Percentiles rank a stretch among this genome's conserved stretches.
These are phyloP conservation scores for Drosophila athabasca DNA, from an alignment of 1,140 invertebrate species.

Conservation along the genomic window DNA sequence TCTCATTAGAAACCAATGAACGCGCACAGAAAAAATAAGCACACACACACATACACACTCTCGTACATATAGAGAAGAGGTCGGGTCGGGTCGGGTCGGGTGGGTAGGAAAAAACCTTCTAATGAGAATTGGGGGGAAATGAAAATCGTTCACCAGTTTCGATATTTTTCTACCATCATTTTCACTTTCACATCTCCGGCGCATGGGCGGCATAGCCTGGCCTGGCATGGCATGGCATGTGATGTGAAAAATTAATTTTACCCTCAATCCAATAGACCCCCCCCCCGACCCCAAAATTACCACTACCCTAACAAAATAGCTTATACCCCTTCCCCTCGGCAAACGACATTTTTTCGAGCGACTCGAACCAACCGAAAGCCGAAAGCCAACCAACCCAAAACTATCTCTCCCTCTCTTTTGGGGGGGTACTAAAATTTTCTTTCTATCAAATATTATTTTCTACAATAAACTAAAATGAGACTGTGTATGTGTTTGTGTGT, in stretches of 20 bases:
- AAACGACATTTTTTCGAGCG: slow-evolving; percentile 23
- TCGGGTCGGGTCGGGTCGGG: neutral
- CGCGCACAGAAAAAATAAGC: slow-evolving; percentile 53
- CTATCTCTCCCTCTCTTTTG: slow-evolving; percentile 61
- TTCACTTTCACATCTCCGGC: slow-evolving; percentile 66
- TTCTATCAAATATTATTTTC: slow-evolving; percentile 81
- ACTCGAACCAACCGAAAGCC: slow-evolving; percentile 33
- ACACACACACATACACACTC: slow-evolving; percentile 16
- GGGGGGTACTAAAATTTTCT: slow-evolving; percentile 57
- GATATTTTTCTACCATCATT: slow-evolving; percentile 52
- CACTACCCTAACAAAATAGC: neutral
- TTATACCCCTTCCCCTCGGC: neutral
- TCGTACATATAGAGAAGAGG: neutral
- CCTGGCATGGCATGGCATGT: slow-evolving; percentile 2
- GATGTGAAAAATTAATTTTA: slow-evolving; percentile 73
- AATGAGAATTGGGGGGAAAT: slow-evolving; percentile 17
- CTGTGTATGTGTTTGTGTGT: slow-evolving; percentile 36
- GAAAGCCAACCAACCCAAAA: slow-evolving; percentile 44
- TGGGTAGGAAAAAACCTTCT: neutral
- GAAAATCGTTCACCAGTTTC: slow-evolving; percentile 33
- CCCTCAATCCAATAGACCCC: neutral
- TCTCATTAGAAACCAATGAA: slow-evolving; percentile 81
- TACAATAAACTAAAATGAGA: slow-evolving; percentile 72
- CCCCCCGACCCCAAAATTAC: slow-evolving; percentile 17
- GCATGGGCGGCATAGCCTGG: slow-evolving; percentile 39